Evolutionary conservation across 2,797 vertebrate species (phyloP), one percentile per base, ranked within the genome.

Genomic region (Trematomus bernacchii): DNA sequence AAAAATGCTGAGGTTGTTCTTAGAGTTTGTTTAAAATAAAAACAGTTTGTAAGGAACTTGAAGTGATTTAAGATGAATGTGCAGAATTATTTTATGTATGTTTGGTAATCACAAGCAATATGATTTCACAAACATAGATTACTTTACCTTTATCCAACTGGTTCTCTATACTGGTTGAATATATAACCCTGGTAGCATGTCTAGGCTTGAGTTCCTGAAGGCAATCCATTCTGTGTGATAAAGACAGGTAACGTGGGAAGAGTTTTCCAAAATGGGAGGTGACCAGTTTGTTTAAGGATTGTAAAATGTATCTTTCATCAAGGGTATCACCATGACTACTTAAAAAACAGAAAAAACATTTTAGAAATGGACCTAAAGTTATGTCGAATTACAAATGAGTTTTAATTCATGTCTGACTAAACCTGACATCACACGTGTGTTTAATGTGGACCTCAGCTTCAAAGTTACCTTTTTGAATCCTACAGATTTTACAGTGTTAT

Each of bases 191-290:
- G 3, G 33, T 19, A 12, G 23, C 65, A 77, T 48, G 73, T 71
- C 62, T 23, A 33, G 30, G 30, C 68, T 42, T 63, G 68, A 63
- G 30, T 23, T 58, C 47, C 48, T 30, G 14, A 40, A 47, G 37
- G 51, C 16, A 62, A 18, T 71, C 18, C 30, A n/a, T 47, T 70
- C 40, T 60, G 54, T 58, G 23, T 65, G 64, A 51, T 23, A 46
- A 40, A 62, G 47, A 47, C 42, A 51, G 6, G 50, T 66, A 13
- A 63, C 46, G 51, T 52, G 40, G 19, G 60, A 79, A 47, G 47
- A 74, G 30, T 63, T 67, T 61, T 68, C 54, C 54, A 48, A 54
- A 64, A 37, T 46, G 71, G 67, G 70, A 70, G 61, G 53, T 51
- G 14, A 68, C n/a, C 62, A 48, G 71, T 50, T 67, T 66, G 61